Evolutionary conservation across 2,797 vertebrate genomes (phyloP).

Genomic region (Chanos chanos): DNA sequence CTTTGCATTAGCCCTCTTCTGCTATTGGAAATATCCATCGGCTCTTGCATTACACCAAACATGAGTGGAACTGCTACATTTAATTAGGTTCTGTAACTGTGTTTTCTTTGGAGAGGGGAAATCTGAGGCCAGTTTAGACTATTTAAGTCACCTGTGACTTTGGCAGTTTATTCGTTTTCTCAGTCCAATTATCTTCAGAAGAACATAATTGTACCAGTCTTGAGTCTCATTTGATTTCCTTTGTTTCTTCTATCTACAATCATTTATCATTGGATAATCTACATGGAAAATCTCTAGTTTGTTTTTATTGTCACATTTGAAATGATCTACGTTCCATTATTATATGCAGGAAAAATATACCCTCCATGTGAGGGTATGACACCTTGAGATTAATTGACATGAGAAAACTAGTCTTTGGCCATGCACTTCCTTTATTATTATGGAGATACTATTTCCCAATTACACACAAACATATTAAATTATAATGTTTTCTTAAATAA

Average conservation of each 20-base stretch:
- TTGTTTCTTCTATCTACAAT: constrained; percentile 31
- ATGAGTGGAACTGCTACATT: constrained; percentile 14
- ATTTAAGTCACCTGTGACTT: not conserved
- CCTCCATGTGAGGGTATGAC: no score
- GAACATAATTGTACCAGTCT: constrained; percentile 31
- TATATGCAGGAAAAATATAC: no score
- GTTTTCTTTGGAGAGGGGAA: not conserved
- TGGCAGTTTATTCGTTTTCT: not conserved
- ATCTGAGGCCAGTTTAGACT: not conserved
- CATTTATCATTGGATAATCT: no score
- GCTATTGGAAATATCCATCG: constrained; percentile 13
- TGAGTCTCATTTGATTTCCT: constrained; percentile 34
- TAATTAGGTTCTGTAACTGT: constrained; percentile 18
- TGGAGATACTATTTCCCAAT: no score
- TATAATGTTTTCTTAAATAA: no score
- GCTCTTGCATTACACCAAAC: constrained; percentile 8
- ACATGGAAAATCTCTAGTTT: no score
- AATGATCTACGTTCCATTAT: no score
- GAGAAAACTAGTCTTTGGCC: no score
- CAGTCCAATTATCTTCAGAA: not conserved
- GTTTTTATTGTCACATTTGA: no score
- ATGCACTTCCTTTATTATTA: no score
- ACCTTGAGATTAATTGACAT: no score
- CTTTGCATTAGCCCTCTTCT: not conserved
- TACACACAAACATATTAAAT: no score